phyloP scores from a whole-genome alignment of 2,113 vertebrate genomes.

The Melanocharis versteri region DNA sequence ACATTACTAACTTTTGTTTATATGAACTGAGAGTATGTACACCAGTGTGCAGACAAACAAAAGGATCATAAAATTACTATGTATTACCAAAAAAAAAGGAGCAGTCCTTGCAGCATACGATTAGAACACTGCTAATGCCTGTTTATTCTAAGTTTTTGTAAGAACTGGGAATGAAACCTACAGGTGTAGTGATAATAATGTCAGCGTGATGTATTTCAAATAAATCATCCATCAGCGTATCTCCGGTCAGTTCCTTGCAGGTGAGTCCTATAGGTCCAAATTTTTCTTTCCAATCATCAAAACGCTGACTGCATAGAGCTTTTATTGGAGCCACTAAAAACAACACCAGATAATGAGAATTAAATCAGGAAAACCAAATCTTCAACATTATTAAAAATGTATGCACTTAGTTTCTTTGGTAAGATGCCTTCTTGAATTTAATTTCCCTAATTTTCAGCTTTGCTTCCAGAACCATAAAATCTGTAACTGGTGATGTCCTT shows the following conservation, averaged over 20 bases:
- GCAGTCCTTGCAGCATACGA: background rate
- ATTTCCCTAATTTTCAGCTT: background rate
- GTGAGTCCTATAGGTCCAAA: constrained; percentile 89
- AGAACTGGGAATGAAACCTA: constrained; percentile 71
- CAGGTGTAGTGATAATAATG: constrained; percentile 95
- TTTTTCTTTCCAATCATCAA: constrained; percentile 93
- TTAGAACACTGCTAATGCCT: background rate
- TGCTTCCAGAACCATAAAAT: background rate
- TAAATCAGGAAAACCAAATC: background rate
- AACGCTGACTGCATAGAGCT: constrained; percentile 93
- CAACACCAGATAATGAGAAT: background rate
- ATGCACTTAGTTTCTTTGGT: background rate
- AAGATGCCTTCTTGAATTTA: background rate
- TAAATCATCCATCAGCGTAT: constrained; percentile 92
- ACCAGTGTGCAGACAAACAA: background rate
- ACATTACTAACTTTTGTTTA: background rate
- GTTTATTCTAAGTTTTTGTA: background rate
- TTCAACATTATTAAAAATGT: background rate
- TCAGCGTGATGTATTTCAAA: constrained; percentile 96
- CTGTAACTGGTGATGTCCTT: background rate
- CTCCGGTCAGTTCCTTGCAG: constrained; percentile 96
- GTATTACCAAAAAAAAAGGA: background rate
- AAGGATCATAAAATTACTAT: background rate
- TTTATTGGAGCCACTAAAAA: constrained; percentile 96
- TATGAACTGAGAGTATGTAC: background rate